These are phyloP conservation scores for human DNA, from an alignment of 2,113 vertebrate genomes.

Conservation along the genomic window DNA sequence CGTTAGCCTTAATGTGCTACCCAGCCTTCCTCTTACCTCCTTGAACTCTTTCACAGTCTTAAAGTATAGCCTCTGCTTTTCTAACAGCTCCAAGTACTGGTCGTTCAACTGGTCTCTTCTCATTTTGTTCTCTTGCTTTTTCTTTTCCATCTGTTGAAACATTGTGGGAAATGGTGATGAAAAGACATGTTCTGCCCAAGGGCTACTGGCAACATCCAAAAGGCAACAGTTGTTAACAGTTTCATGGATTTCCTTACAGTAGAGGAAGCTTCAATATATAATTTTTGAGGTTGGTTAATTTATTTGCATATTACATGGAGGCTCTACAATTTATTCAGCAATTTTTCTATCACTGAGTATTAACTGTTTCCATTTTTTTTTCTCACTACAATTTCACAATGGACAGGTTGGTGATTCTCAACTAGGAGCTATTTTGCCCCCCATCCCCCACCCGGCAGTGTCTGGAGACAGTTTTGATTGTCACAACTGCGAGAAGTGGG, in stretches of 20 bases:
- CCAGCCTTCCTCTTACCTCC: slow-evolving; percentile 88
- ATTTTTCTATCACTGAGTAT: accelerated
- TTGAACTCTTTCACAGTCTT: slow-evolving; percentile 99
- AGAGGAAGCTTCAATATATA: neutral
- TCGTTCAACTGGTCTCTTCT: slow-evolving; percentile 97
- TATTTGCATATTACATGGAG: neutral
- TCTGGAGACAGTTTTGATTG: neutral
- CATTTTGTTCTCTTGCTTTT: slow-evolving; percentile 99
- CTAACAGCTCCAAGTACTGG: slow-evolving; percentile 95
- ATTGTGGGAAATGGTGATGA: slow-evolving; percentile 11
- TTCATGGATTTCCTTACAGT: neutral
- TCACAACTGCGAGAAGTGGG: neutral
- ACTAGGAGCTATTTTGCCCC: neutral
- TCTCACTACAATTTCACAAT: neutral
- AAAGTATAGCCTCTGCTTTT: slow-evolving; percentile 97
- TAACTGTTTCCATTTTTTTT: neutral
- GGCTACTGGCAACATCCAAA: neutral
- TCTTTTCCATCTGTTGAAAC: slow-evolving; percentile 94
- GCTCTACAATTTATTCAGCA: neutral
- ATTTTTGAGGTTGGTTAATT: neutral
- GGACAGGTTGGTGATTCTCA: neutral
- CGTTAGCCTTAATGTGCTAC: neutral
- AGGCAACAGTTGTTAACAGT: neutral
- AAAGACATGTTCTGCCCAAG: neutral
- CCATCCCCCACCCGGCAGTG: neutral